A percentile compares a stretch with the other conserved stretches of the same genome.
These are phyloP conservation scores for Drosophila tripunctata DNA, from an alignment of 2,888 invertebrate species.

Conservation along the genomic window DNA sequence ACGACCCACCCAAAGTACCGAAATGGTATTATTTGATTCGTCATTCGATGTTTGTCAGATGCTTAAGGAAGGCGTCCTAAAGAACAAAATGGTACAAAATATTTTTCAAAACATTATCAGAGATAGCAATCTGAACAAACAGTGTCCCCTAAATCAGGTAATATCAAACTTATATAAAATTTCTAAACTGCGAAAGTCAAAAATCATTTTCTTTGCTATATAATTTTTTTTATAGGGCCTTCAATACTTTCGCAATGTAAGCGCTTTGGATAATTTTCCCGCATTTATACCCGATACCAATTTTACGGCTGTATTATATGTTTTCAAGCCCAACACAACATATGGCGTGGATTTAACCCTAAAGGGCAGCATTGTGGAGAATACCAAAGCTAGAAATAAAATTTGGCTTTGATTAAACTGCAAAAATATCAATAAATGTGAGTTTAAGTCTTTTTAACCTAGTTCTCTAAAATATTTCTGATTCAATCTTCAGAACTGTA, in stretches of 20 bases:
- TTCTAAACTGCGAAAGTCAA: no score
- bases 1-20: conserved; percentile 14
- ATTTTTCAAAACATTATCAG: conserved; percentile 12
- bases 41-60: conserved; percentile 17
- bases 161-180: no score
- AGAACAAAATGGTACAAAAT: conserved; percentile 1
- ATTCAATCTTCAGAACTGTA: no score
- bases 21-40: conserved; percentile 21
- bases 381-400: conserved; percentile 6
- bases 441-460: no score
- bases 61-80: background rate
- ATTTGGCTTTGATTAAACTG: conserved; percentile 10
- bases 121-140: conserved; percentile 17
- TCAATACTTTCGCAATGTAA: conserved; percentile 29
- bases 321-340: background rate
- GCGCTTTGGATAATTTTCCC: conserved; percentile 17
- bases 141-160: conserved; percentile 30
- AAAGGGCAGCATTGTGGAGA: conserved; percentile 20
- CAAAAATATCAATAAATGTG: background rate
- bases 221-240: conserved; percentile 13
- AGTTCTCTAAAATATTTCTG: no score
- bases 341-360: background rate
- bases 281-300: conserved; percentile 35
- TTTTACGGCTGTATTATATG: no score
- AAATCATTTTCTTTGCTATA: no score